Conservation (phyloP, 2,797 vertebrate genomes). For the Craterocephalus amniculus region DNA sequence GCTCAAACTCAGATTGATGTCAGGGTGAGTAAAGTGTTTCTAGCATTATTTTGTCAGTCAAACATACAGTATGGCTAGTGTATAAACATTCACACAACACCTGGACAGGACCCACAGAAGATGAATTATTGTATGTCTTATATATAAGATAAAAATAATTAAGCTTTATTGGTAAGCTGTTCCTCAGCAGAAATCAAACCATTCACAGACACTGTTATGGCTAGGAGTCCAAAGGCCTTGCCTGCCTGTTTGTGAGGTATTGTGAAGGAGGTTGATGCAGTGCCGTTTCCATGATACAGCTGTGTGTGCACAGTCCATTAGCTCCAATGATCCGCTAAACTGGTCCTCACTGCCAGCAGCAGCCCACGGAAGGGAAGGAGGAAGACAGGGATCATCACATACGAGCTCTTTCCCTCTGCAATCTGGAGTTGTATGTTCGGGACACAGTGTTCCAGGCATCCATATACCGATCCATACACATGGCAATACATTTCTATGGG, state of each 20-base stretch:
- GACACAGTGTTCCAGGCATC: constrained; percentile 98
- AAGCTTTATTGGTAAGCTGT: constrained; percentile 31
- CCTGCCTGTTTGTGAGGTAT: constrained; percentile 51
- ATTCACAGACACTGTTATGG: constrained; percentile 49
- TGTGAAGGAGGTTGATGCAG: constrained; percentile 19
- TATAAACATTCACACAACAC: neutral
- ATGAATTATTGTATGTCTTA: constrained; percentile 28
- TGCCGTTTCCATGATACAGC: constrained; percentile 25
- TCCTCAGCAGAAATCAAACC: constrained; percentile 43
- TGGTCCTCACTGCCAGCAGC: constrained; percentile 23
- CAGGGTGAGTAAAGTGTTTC: constrained; percentile 1
- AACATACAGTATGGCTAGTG: neutral
- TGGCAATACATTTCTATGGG: constrained; percentile 94
- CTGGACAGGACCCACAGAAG: neutral
- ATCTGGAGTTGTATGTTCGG: constrained; percentile 92
- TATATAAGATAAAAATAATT: constrained; percentile 34
- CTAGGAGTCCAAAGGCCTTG: constrained; percentile 53
- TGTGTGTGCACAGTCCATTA: constrained; percentile 1
- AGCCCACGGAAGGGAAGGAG: constrained; percentile 8
- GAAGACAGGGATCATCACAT: constrained; percentile 81
- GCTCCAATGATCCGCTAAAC: constrained; percentile 22
- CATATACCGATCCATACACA: constrained; percentile 99
- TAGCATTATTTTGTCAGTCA: constrained; percentile 4
- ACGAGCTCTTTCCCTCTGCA: constrained; percentile 93
- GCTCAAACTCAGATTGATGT: neutral